phyloP scores from a whole-genome alignment of 2,113 vertebrate genomes.

The Glareola pratincola region DNA sequence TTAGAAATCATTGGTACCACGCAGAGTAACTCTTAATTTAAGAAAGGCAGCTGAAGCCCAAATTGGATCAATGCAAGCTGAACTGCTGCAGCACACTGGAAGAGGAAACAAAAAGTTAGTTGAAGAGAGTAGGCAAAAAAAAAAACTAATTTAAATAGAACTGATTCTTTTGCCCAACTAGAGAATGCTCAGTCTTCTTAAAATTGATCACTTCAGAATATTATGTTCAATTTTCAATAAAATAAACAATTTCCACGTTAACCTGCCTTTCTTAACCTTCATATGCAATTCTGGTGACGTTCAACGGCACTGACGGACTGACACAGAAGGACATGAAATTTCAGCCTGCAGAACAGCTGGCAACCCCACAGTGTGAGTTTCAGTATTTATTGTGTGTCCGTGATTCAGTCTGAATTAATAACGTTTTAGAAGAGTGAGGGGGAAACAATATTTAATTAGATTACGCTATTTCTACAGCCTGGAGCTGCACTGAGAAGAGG shows the following conservation, averaged over 20 bases:
- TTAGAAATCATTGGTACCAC: not conserved
- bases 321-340: not conserved
- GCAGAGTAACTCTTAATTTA: not conserved
- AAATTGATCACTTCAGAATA: not conserved
- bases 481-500: not conserved
- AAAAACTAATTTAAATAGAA: not conserved
- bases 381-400: not conserved
- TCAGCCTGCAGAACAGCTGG: not conserved
- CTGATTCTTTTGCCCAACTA: fast-evolving
- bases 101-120: not conserved
- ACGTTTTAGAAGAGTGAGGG: not conserved
- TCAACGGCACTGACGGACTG: not conserved
- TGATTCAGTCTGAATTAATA: not conserved
- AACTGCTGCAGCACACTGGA: not conserved
- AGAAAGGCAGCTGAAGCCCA: not conserved
- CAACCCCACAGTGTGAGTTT: fast-evolving
- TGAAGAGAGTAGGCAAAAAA: not conserved
- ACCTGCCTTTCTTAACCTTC: not conserved
- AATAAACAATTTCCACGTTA: not conserved
- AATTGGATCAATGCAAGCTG: not conserved
- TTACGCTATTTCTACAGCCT: not conserved
- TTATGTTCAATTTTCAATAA: not conserved
- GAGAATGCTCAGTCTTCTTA: not conserved
- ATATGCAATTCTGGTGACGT: not conserved
- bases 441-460: not conserved